Evolutionary conservation across 2,113 vertebrate genomes (phyloP).

Genomic region (Martes martes): DNA sequence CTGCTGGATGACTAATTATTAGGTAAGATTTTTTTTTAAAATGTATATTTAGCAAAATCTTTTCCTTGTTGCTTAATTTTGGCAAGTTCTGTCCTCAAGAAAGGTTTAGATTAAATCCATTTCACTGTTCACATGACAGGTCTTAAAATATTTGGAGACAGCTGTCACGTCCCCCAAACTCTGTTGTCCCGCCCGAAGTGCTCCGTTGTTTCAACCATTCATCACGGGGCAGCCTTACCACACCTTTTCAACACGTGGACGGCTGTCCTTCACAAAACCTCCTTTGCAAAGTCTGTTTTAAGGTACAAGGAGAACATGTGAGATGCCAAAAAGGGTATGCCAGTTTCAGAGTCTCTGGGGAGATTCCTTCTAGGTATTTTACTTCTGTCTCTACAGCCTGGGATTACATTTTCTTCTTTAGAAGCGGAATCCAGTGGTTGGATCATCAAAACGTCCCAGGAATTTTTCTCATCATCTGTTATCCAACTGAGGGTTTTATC

Average conservation of each 20-base stretch:
- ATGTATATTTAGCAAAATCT: neutral
- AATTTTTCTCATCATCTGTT: neutral
- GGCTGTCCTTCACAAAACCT: neutral
- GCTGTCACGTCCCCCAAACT: neutral
- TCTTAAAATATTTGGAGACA: constrained; percentile 30
- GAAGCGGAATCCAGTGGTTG: neutral
- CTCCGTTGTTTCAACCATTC: neutral
- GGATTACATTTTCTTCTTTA: neutral
- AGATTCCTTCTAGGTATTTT: neutral
- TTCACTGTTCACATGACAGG: neutral
- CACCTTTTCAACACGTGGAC: neutral
- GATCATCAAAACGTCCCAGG: neutral
- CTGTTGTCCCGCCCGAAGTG: neutral
- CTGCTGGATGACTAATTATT: constrained; percentile 12
- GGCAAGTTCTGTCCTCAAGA: constrained; percentile 39
- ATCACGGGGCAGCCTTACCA: neutral
- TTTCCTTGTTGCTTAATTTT: neutral
- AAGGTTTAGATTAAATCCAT: constrained; percentile 42
- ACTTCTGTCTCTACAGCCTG: neutral
- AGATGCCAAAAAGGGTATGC: neutral
- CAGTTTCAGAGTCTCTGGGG: neutral
- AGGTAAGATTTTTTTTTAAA: neutral
- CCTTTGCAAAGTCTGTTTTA: neutral
- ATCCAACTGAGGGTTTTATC: neutral
- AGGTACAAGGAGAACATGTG: neutral